phyloP scores from a whole-genome alignment of 2,888 invertebrate genomes.

The Lithophane semibrunnea region DNA sequence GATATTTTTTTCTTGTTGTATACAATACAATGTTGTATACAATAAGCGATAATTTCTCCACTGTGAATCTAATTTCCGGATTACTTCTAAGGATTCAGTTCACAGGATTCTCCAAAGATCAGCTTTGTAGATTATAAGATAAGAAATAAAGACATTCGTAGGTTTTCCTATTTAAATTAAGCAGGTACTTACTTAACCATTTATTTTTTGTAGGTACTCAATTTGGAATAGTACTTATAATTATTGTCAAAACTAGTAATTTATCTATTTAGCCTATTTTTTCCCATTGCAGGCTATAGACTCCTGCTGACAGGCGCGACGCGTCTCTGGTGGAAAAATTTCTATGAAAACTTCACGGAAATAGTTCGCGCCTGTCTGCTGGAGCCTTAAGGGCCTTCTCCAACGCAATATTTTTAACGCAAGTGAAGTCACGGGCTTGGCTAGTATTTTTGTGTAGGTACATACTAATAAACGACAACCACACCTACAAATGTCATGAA shows the following conservation, averaged over 20 bases:
- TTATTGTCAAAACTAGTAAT: neutral
- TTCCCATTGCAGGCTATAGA: neutral
- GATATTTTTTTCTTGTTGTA: no score
- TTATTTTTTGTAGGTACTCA: neutral
- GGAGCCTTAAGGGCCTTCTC: neutral
- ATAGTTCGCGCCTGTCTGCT: no score
- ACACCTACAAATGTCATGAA: neutral
- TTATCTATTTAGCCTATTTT: neutral
- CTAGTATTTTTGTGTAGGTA: neutral
- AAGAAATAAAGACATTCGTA: neutral
- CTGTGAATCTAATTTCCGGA: constrained; percentile 22
- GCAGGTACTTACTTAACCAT: no score
- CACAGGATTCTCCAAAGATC: neutral
- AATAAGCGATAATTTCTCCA: constrained; percentile 12
- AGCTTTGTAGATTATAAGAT: constrained; percentile 1
- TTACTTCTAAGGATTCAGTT: constrained; percentile 15
- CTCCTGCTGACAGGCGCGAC: no score
- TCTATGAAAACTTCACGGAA: no score
- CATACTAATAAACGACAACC: neutral
- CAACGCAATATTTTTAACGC: neutral
- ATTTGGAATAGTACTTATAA: neutral
- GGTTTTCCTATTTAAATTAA: neutral
- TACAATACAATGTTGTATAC: no score
- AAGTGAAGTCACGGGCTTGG: neutral
- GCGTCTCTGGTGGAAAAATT: no score